Evolutionary conservation across 2,797 vertebrate genomes (phyloP), one percentile per base, ranked within the genome.

Genomic region (Poecilia picta): DNA sequence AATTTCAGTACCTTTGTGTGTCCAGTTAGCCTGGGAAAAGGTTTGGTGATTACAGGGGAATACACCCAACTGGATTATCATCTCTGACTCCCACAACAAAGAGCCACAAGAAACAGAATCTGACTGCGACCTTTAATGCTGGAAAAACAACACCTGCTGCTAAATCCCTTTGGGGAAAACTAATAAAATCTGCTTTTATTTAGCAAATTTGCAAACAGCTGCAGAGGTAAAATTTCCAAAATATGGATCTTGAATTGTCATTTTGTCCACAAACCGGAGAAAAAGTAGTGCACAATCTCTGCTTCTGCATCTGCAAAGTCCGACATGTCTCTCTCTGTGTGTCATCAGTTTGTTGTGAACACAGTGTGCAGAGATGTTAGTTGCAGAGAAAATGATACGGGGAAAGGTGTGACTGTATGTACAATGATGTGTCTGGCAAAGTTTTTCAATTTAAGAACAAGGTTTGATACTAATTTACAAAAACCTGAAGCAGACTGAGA

Each of bases 21-120:
- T 18, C 55, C 8, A 45, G 75, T 76, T 75, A 84, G 64, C 85
- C 82, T 90, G 90, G 85, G 89, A 92, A 91, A 89, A 79, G 46
- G 31, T 53, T 46, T 68, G 72, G 84, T 83, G 81, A 90, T 90
- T 84, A 89, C 70, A 70, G 74, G 75, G 81, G 55, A 88, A 81
- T 81, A 87, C 87, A 86, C 80, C 87, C 81, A 82, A 85, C 36
- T 81, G 77, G 79, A 87, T 91, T 88, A 91, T 89, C 88, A 77
- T 89, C 83, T 81, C 43, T 74, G 75, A 79, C 83, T 81, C 46
- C 73, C 74, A 77, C 70, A 86, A 93, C 89, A 94, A 93, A 92
- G 85, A 80, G 74, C 15, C 0, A 41, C 74, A 71, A 81, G 92
- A 90, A 93, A 93, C 71, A 83, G 55, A 89, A 93, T 91, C 92